Evolutionary conservation across 2,888 invertebrate genomes (phyloP).

Genomic region (Steinernema hermaphroditum): DNA sequence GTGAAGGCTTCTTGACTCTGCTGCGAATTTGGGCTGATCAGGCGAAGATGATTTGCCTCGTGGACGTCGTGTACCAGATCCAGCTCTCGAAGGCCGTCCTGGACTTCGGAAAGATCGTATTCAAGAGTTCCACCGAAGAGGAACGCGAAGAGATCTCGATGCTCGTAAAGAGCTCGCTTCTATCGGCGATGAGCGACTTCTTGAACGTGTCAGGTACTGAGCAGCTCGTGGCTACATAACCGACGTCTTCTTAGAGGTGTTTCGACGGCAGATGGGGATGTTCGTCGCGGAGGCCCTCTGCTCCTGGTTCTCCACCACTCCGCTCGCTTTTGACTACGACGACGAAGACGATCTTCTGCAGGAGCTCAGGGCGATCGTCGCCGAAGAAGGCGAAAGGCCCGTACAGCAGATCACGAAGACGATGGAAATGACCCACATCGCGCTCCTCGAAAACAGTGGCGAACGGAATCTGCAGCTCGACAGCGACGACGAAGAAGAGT

Average conservation of each 20-base stretch:
- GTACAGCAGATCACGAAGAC: not conserved
- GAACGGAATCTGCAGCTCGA: not conserved
- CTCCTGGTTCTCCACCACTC: constrained; percentile 16
- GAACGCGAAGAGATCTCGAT: not conserved
- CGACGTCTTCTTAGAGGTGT: not conserved
- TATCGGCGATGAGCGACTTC: constrained; percentile 17
- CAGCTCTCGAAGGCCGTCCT: constrained; percentile 23
- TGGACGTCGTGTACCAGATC: constrained; percentile 5
- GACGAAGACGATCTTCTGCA: not conserved
- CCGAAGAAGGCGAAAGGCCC: constrained; percentile 5
- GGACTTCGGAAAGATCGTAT: constrained; percentile 14
- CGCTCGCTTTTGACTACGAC: constrained; percentile 1
- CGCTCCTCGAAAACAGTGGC: not conserved
- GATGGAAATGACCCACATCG: not conserved
- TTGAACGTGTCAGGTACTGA: not conserved
- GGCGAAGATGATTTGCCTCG: constrained; percentile 16
- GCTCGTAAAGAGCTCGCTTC: not conserved
- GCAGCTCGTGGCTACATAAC: not conserved
- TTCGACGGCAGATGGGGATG: constrained; percentile 25
- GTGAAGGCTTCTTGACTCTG: not conserved
- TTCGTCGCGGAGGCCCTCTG: constrained; percentile 20
- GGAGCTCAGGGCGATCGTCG: not conserved
- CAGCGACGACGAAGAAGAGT: constrained; percentile 26
- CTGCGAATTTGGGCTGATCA: not conserved
- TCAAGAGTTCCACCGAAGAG: not conserved